A percentile compares a stretch with the other conserved stretches of the same genome.
These are phyloP conservation scores for Diploptera punctata DNA, from an alignment of 2,888 invertebrate genomes.

Conservation along the genomic window DNA sequence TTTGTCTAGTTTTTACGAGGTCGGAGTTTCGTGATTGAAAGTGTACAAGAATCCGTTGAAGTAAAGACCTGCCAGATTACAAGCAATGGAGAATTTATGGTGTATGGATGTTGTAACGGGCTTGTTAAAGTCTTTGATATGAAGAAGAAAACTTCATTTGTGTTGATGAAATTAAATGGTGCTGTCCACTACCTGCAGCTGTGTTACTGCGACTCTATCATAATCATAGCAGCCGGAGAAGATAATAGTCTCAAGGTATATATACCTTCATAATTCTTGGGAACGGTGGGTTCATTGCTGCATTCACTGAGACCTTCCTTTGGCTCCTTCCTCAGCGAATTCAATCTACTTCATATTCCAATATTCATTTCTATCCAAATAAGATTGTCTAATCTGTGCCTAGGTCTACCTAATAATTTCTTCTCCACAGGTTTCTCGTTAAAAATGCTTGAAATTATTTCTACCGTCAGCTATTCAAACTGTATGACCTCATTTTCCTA, in stretches of 20 bases:
- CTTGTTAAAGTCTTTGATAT: slow-evolving; percentile 48
- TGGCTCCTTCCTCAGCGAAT: too few relatives aligned
- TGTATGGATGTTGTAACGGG: slow-evolving; percentile 50
- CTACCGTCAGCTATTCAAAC: too few relatives aligned
- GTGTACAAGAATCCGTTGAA: slow-evolving; percentile 43
- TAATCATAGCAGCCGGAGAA: slow-evolving; percentile 42
- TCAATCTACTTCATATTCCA: too few relatives aligned
- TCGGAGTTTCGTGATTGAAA: slow-evolving; percentile 48
- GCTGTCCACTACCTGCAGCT: slow-evolving; percentile 39
- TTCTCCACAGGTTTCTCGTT: too few relatives aligned
- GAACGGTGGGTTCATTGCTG: too few relatives aligned
- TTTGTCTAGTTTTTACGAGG: slow-evolving; percentile 50
- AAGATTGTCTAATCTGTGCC: too few relatives aligned
- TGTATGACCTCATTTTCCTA: too few relatives aligned
- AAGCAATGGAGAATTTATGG: slow-evolving; percentile 49
- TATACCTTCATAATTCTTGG: background rate
- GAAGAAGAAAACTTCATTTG: slow-evolving; percentile 45
- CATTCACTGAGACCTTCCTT: too few relatives aligned
- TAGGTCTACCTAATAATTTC: too few relatives aligned
- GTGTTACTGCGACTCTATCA: slow-evolving; percentile 25
- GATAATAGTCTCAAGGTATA: slow-evolving; percentile 41
- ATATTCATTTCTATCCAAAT: too few relatives aligned
- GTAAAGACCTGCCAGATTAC: slow-evolving; percentile 50
- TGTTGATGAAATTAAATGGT: slow-evolving; percentile 45
- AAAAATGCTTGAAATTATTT: too few relatives aligned